Evolutionary conservation across 64 coral and sea anemone genomes (phyloP), one percentile per base, ranked within the genome.

Genomic region (Porites australiensis): DNA sequence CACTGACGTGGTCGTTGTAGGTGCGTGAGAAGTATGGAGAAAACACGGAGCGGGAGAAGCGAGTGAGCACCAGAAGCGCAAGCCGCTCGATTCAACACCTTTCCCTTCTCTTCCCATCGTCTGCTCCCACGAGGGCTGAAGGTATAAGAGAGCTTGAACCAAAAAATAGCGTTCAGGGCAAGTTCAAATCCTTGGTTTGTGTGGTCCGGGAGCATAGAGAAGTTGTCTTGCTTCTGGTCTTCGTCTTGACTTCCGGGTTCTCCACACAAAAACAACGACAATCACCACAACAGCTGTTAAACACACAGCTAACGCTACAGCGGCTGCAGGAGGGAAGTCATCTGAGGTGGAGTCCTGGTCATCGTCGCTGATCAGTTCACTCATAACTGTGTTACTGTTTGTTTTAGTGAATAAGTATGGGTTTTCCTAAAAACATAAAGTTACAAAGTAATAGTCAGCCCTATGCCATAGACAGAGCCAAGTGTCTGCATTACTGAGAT

Each of bases 401-500:
- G 12, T 69, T 58, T 79, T 85, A 51, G 96, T 98, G 6, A 88
- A 71, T 21, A 98, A 62, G 59, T 93, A 93, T 79, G 94, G 89
- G 59, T 81, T 77, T 7, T 74, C 70, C 82, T 94, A 21, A 22
- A 58, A 59, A 73, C 12, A 64, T 49, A 61, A 60, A 48, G 3
- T 80, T n/a, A 16, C 18, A 37, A 37, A 37, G 27, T 37, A 37
- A 37, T 37, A 37, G 27, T 37, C 27, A 37, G 27, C 27, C 27
- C 27, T 37, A 37, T 37, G 1, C 27, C 27, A 37, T 37, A 1
- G 27, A 37, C 27, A 37, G 27, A 37, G 27, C 27, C 1, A 37
- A 37, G 27, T 37, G 27, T 37, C 27, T 1, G 27, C 27, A 37
- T 37, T 37, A 37, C 27, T 0, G 27, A 37, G 27, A 37, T 37